Percentiles rank a stretch among this genome's conserved stretches.
Conservation (phyloP, 2,888 invertebrate genomes). For the Apamea anceps region DNA sequence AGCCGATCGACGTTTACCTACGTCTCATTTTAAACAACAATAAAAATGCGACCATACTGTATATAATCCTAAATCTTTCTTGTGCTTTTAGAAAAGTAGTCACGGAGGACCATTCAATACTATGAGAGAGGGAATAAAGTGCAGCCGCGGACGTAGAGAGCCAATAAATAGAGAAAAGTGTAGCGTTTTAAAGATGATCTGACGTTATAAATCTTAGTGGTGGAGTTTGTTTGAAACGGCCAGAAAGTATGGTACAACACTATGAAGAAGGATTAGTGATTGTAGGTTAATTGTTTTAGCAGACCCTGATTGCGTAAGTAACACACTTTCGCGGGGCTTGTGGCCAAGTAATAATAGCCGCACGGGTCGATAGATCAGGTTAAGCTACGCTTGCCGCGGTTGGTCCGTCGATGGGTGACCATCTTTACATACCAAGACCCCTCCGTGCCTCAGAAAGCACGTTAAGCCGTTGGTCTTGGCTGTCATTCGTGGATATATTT, state of each 20-base stretch:
- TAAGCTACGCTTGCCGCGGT: neutral
- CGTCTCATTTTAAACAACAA: neutral
- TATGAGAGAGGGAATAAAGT: conserved; percentile 1
- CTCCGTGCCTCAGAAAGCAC: too few relatives aligned
- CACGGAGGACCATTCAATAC: conserved; percentile 16
- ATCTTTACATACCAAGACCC: neutral
- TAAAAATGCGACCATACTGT: neutral
- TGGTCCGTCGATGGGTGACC: neutral
- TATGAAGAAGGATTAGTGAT: neutral
- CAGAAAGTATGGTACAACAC: too few relatives aligned
- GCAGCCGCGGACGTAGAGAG: conserved; percentile 9
- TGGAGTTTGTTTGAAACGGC: neutral
- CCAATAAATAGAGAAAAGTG: conserved; percentile 32
- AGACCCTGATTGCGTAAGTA: neutral
- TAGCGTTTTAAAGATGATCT: conserved; percentile 20
- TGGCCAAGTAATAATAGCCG: neutral
- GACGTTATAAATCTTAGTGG: conserved; percentile 1
- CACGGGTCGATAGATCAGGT: neutral
- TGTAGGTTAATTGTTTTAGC: neutral
- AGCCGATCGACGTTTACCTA: neutral
- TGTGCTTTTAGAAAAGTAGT: conserved; percentile 5
- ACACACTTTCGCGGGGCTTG: too few relatives aligned
- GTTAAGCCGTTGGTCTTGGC: too few relatives aligned
- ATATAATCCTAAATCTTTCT: neutral
- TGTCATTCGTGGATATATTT: too few relatives aligned